phyloP scores from a whole-genome alignment of 2,888 invertebrate species.

The Oscheius sp. region DNA sequence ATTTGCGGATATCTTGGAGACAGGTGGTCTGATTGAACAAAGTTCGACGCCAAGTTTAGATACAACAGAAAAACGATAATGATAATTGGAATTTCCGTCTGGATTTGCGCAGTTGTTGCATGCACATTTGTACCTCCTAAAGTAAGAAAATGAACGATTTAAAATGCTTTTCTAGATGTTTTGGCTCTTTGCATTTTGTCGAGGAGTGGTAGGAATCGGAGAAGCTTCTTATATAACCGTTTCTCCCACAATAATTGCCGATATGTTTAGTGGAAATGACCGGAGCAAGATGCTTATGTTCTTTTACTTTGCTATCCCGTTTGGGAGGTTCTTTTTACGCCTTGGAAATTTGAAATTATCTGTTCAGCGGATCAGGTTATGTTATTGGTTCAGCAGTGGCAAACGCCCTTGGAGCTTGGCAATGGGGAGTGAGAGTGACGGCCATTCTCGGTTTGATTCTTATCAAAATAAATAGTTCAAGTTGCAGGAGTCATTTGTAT shows the following conservation, averaged over 20 bases:
- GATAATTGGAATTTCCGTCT: constrained; percentile 88
- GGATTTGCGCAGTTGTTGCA: constrained; percentile 88
- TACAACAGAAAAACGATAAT: constrained; percentile 89
- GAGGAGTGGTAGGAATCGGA: constrained; percentile 92
- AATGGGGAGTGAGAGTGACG: constrained; percentile 89
- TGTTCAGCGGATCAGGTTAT: constrained; percentile 88
- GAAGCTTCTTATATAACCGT: constrained; percentile 99
- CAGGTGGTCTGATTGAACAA: constrained; percentile 72
- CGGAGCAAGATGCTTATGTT: constrained; percentile 92
- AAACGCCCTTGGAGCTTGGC: constrained; percentile 80
- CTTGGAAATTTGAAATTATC: not conserved
- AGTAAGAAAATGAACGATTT: constrained; percentile 72
- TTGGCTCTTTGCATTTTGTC: constrained; percentile 82
- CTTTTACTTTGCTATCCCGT: constrained; percentile 98
- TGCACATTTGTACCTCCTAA: constrained; percentile 84
- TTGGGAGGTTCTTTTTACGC: constrained; percentile 71
- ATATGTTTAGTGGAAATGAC: constrained; percentile 82
- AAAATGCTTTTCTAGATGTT: constrained; percentile 76
- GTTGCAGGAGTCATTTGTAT: constrained; percentile 57
- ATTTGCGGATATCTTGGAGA: constrained; percentile 98
- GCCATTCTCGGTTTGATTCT: constrained; percentile 82
- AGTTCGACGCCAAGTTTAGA: constrained; percentile 7
- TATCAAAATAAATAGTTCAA: not conserved
- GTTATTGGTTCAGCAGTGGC: constrained; percentile 91
- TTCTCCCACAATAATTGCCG: constrained; percentile 96